Evolutionary conservation across 2,797 vertebrate species (phyloP).

Genomic region (Epinephelus malabaricus): DNA sequence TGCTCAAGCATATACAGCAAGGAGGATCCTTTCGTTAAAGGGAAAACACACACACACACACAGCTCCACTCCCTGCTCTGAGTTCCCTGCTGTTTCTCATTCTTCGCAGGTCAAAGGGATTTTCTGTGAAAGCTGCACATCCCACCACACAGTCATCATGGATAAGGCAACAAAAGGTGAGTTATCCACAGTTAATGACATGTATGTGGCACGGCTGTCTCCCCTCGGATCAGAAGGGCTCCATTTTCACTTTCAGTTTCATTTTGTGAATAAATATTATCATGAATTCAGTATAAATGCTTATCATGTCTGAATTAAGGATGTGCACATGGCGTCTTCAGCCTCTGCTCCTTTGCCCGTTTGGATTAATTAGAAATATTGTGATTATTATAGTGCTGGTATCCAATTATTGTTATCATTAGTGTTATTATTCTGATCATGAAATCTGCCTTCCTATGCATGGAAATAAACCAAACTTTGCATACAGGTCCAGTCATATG

Average conservation of each 20-base stretch:
- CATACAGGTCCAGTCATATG: no score
- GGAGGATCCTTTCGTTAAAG: not conserved
- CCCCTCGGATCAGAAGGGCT: not conserved
- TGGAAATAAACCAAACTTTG: no score
- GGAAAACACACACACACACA: not conserved
- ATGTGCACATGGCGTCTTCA: not conserved
- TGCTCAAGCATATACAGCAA: not conserved
- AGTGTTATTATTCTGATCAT: no score
- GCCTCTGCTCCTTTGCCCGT: not conserved
- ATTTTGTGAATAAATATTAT: not conserved
- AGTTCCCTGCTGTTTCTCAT: constrained; percentile 38
- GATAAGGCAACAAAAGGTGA: constrained; percentile 58
- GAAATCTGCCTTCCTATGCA: no score
- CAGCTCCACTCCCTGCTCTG: not conserved
- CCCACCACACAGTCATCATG: constrained; percentile 54
- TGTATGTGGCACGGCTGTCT: not conserved
- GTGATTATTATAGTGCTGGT: no score
- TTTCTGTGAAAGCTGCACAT: constrained; percentile 27
- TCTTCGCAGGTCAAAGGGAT: constrained; percentile 48
- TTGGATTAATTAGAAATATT: not conserved
- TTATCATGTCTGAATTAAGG: constrained; percentile 2
- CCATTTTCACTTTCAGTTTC: constrained; percentile 39
- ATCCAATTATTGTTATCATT: no score
- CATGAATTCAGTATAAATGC: not conserved
- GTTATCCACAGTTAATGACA: constrained; percentile 15